Conservation (phyloP, 2,797 vertebrate species). For the Erethizon dorsatum region DNA sequence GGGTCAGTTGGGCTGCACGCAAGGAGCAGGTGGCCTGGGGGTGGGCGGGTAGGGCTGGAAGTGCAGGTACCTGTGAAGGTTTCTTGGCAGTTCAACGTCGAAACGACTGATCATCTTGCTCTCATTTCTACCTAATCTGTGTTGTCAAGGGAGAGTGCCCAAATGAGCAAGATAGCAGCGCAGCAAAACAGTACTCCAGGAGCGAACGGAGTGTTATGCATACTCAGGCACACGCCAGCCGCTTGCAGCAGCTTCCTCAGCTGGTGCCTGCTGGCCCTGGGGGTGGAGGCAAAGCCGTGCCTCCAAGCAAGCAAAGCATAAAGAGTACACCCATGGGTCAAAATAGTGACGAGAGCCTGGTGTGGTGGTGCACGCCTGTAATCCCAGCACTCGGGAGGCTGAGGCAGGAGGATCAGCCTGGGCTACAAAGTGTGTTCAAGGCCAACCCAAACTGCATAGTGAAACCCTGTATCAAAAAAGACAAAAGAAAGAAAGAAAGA, state of each 20-base stretch:
- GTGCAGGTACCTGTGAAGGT: slow-evolving; percentile 87
- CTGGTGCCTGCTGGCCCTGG: slow-evolving; percentile 91
- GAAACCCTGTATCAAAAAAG: too few relatives aligned
- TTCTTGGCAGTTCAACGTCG: slow-evolving; percentile 79
- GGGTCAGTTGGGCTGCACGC: too few relatives aligned
- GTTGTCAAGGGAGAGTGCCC: slow-evolving; percentile 89
- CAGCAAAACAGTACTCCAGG: slow-evolving; percentile 91
- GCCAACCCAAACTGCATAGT: too few relatives aligned
- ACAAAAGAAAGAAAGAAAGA: too few relatives aligned
- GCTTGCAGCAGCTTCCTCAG: slow-evolving; percentile 95
- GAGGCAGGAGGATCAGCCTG: too few relatives aligned
- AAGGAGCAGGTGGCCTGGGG: background rate
- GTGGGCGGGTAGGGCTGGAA: background rate
- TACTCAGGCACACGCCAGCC: slow-evolving; percentile 90
- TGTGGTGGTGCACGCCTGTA: too few relatives aligned
- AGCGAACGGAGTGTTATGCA: slow-evolving; percentile 94
- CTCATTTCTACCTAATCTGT: slow-evolving; percentile 71
- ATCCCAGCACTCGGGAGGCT: too few relatives aligned
- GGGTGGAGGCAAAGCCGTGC: slow-evolving; percentile 93
- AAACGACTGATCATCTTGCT: slow-evolving; percentile 58
- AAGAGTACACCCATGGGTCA: too few relatives aligned
- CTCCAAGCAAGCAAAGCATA: slow-evolving; percentile 85
- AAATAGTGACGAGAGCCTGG: too few relatives aligned
- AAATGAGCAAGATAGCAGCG: slow-evolving; percentile 95
- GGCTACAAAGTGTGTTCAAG: too few relatives aligned